A percentile compares a stretch with the other conserved stretches of the same genome.
Evolutionary conservation across 30 jellyfish, hydroid and myxozoan species (phyloP).

Genomic region (Chironex yamaguchii): DNA sequence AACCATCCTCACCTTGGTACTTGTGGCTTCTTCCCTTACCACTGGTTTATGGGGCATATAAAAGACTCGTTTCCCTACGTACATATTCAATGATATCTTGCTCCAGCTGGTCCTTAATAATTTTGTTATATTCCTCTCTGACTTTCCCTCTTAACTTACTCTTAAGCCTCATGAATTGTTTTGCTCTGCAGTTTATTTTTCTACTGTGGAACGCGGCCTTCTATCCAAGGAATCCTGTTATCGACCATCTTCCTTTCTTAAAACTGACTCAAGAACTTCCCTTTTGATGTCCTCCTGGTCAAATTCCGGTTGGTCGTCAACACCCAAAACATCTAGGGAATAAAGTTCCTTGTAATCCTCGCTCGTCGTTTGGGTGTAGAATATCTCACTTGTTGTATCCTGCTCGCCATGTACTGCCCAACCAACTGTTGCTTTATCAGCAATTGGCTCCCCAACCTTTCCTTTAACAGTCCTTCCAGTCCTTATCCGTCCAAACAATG

Average conservation of each 20-base stretch:
- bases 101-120: constrained; percentile 46
- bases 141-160: constrained; percentile 37
- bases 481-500: constrained; percentile 46
- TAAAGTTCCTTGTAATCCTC: constrained; percentile 32
- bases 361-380: constrained; percentile 48
- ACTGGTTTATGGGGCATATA: constrained; percentile 72
- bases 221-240: constrained; percentile 65
- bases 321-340: constrained; percentile 38
- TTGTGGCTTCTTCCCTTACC: constrained; percentile 48
- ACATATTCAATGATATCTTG: constrained; percentile 51
- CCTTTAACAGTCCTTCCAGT: constrained; percentile 57
- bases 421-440: constrained; percentile 57
- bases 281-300: constrained; percentile 33
- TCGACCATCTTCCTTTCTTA: constrained; percentile 25
- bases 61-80: constrained; percentile 44
- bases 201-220: constrained; percentile 55
- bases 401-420: constrained; percentile 64
- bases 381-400: not conserved
- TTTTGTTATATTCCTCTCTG: constrained; percentile 45
- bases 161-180: constrained; percentile 19
- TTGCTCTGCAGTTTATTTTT: constrained; percentile 62
- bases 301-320: constrained; percentile 52
- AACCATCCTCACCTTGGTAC: constrained; percentile 68
- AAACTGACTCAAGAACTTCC: constrained; percentile 40
- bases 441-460: constrained; percentile 39